These are phyloP conservation scores for Psix sp. DNA, from an alignment of 1,140 invertebrate species.

Conservation along the genomic window DNA sequence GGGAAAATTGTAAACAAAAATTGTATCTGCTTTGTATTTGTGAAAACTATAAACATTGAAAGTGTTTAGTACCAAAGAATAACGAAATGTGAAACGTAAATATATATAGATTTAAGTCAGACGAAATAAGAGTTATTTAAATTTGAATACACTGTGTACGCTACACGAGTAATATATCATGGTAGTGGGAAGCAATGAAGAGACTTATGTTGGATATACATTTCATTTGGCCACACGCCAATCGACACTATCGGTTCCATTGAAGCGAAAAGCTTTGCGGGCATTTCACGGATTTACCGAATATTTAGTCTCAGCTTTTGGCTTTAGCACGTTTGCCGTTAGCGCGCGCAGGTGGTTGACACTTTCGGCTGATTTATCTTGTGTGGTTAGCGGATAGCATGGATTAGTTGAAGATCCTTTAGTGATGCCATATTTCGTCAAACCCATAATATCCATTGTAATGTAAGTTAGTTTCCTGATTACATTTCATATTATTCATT, in stretches of 20 bases:
- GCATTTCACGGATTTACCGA: conserved; percentile 69
- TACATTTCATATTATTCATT: background rate
- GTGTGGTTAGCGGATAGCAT: conserved; percentile 59
- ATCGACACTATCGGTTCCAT: conserved; percentile 70
- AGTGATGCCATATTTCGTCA: conserved; percentile 27
- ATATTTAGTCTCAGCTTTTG: conserved; percentile 71
- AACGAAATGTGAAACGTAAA: too few relatives aligned
- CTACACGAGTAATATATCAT: background rate
- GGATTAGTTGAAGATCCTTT: conserved; percentile 61
- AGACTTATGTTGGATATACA: conserved; percentile 71
- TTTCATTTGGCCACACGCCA: conserved; percentile 74
- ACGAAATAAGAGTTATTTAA: too few relatives aligned
- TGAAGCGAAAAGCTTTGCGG: conserved; percentile 55
- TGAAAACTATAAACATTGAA: too few relatives aligned
- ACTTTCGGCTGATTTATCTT: conserved; percentile 65
- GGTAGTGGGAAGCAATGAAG: conserved; percentile 46
- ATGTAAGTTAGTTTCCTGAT: background rate
- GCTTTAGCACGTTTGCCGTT: conserved; percentile 68
- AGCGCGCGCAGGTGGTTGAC: conserved; percentile 65
- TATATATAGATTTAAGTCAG: too few relatives aligned
- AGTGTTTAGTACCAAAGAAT: too few relatives aligned
- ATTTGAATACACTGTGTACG: too few relatives aligned
- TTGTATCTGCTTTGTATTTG: too few relatives aligned
- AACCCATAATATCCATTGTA: background rate
- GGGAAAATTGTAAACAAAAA: too few relatives aligned